Base-by-base conservation (phyloP, 1,140 invertebrate genomes). In the Triops cancriformis region DNA sequence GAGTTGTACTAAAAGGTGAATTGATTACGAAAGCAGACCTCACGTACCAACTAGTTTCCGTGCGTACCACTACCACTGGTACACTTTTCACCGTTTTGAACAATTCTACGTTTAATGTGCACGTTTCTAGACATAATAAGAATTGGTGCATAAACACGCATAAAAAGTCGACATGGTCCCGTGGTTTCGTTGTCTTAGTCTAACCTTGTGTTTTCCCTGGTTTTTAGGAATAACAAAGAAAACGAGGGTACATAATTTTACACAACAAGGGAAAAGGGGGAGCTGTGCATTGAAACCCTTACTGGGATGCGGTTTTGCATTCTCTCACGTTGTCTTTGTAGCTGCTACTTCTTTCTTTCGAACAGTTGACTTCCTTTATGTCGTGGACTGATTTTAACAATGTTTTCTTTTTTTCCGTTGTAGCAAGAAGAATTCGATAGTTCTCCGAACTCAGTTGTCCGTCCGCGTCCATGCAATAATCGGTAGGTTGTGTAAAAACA, bases 391-490 rank as follows among this genome's bases (percentile, higher is more conserved):
- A 37, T 37, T 37, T 37, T 37, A 7, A 64, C 27, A 76, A 27
- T 77, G 75, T 28, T 23, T 80, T 51, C 42, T 83, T 85, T 83
- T 85, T 88, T 84, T 87, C 83, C 87, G 84, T 90, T 91, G 64
- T 90, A 99, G 97, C 85, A 93, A 95, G 83, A 98, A 98, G 86
- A 98, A 98, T 87, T 94, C 96, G 73, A 91, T 99, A 84, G 93
- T 99, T 80, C 89, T 99, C 79, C 90, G 97, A 82, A 98, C 97
- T 43, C 96, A 99, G 85, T 89, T 99, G 26, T 96, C 96, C 74
- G 95, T 99, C 42, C 89, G 97, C 83, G 97, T 99, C 72, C 95
- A 99, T 86, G 94, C 95, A 77, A 98, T 98, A 82, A 98, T 98
- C 85, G 97, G 97, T 98, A 88, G 94, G 93, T 88, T 4, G 9